These are phyloP conservation scores for Limnephilus auricula DNA, from an alignment of 2,888 invertebrate genomes.

Conservation along the genomic window DNA sequence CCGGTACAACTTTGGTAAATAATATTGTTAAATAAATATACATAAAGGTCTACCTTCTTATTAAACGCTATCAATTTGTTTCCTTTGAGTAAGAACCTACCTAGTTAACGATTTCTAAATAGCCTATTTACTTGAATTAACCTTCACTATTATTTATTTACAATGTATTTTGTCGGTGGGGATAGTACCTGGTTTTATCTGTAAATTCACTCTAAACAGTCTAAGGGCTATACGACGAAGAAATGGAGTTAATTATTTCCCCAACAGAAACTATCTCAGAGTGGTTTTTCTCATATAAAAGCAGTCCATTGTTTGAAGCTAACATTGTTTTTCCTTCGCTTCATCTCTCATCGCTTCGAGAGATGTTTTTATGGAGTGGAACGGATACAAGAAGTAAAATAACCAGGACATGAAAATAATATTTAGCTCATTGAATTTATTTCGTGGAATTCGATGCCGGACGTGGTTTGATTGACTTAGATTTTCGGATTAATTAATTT, in stretches of 20 bases:
- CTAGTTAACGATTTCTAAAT: background rate
- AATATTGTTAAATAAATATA: too few relatives aligned
- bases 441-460: background rate
- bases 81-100: too few relatives aligned
- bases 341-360: background rate
- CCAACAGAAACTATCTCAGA: background rate
- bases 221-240: conserved; percentile 7
- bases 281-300: conserved; percentile 29
- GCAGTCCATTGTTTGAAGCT: conserved; percentile 4
- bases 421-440: background rate
- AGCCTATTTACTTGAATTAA: background rate
- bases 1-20: too few relatives aligned
- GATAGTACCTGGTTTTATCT: background rate
- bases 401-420: background rate
- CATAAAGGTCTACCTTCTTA: too few relatives aligned
- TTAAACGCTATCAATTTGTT: too few relatives aligned
- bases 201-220: background rate
- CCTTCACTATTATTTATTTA: background rate
- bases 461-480: background rate
- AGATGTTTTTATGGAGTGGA: conserved; percentile 8
- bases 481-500: too few relatives aligned
- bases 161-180: background rate
- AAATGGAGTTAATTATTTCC: conserved; percentile 27
- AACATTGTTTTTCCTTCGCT: conserved; percentile 35
- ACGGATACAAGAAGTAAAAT: background rate